These are phyloP conservation scores for Monoplex corrugatus DNA, from an alignment of 2,888 invertebrate genomes.

Conservation along the genomic window DNA sequence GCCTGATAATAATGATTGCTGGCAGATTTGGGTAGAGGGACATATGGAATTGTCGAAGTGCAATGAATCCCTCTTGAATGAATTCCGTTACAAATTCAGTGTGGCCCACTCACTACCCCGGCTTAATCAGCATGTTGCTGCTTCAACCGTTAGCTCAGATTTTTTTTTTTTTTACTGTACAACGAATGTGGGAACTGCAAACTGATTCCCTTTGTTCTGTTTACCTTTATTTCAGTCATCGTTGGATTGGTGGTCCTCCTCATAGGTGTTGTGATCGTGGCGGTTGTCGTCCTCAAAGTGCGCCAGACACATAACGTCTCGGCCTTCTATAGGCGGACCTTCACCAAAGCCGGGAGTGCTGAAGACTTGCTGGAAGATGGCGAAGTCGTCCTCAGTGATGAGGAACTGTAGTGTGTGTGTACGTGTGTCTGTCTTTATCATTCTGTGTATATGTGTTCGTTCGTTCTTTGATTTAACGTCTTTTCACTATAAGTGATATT, in stretches of 20 bases:
- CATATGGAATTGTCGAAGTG: no score
- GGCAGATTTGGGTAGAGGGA: no score
- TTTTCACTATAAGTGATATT: not conserved
- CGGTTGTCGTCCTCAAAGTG: constrained; percentile 3
- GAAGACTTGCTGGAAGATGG: constrained; percentile 30
- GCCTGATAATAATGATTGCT: no score
- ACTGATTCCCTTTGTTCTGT: no score
- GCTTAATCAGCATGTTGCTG: not conserved
- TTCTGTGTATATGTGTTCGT: not conserved
- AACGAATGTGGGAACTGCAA: no score
- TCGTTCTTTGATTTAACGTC: not conserved
- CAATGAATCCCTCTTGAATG: not conserved
- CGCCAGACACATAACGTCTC: constrained; percentile 8
- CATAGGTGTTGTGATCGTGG: constrained; percentile 24
- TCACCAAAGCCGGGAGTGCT: constrained; percentile 7
- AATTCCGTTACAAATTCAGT: not conserved
- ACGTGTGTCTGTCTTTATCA: not conserved
- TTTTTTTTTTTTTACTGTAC: no score
- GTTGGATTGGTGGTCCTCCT: constrained; percentile 11
- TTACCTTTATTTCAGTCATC: constrained; percentile 15
- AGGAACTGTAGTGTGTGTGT: constrained; percentile 14
- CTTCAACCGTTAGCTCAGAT: not conserved
- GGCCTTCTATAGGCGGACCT: constrained; percentile 38
- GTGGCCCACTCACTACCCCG: not conserved
- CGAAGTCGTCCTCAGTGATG: constrained; percentile 19